Conservation (phyloP, 2,113 vertebrate genomes). For the Tragulus kanchil region DNA sequence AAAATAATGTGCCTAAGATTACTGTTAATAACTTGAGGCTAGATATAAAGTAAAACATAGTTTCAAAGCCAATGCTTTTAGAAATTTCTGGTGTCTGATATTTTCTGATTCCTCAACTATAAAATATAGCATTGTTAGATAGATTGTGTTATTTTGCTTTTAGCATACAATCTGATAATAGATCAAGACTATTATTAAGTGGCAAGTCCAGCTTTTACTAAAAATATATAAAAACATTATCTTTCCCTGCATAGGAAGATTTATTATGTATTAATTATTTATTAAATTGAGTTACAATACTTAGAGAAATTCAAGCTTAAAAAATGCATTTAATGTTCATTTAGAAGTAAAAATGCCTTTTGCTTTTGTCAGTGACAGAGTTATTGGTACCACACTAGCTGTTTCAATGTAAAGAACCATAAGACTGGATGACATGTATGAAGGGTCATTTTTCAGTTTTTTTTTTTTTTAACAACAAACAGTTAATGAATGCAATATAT, state of each 20-base stretch:
- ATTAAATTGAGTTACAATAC: background rate
- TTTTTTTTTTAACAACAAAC: background rate
- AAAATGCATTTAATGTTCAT: background rate
- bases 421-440: background rate
- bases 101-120: background rate
- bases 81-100: background rate
- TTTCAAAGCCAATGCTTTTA: background rate
- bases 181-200: background rate
- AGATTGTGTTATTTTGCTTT: background rate
- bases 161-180: background rate
- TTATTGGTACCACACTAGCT: background rate
- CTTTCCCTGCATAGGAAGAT: background rate
- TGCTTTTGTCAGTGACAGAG: background rate
- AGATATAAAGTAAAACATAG: background rate
- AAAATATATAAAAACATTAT: background rate
- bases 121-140: background rate
- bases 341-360: background rate
- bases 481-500: no score
- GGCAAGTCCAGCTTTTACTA: background rate
- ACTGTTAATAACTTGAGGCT: background rate
- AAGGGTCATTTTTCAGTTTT: background rate
- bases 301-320: background rate
- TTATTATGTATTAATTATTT: background rate
- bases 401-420: background rate
- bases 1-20: background rate